Base-by-base conservation (phyloP, 2,113 vertebrate species). In the Dasyprocta punctata region DNA sequence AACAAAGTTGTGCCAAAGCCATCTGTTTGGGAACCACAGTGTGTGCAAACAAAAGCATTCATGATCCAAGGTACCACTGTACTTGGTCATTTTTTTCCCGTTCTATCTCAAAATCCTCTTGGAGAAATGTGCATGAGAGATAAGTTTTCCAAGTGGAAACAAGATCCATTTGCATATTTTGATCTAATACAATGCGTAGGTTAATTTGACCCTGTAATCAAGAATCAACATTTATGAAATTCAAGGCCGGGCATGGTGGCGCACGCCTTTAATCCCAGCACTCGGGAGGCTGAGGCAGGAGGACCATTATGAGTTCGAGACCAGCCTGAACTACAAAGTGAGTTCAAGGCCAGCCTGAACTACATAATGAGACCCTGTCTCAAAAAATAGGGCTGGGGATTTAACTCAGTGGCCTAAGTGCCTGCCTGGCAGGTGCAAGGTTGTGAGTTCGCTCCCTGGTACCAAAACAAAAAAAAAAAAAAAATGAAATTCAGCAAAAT, bases 401-500 rank as follows among this genome's bases (percentile, higher is more conserved):
- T n/a, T n/a, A n/a, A n/a, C n/a, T n/a, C n/a, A n/a, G n/a, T n/a
- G n/a, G n/a, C n/a, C n/a, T n/a, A n/a, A n/a, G n/a, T n/a, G n/a
- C n/a, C n/a, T n/a, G n/a, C n/a, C n/a, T n/a, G n/a, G n/a, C n/a
- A n/a, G n/a, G n/a, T n/a, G n/a, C n/a, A n/a, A n/a, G n/a, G n/a
- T n/a, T n/a, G n/a, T n/a, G n/a, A n/a, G n/a, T n/a, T n/a, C n/a
- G n/a, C n/a, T n/a, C n/a, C n/a, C n/a, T n/a, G n/a, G n/a, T n/a
- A n/a, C n/a, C n/a, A n/a, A n/a, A n/a, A n/a, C n/a, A n/a, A n/a
- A n/a, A n/a, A n/a, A n/a, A n/a, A n/a, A n/a, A n/a, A n/a, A n/a
- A n/a, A n/a, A n/a, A 82, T 69, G 38, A 92, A 93, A 56, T 89
- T 93, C 36, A 86, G 33, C 13, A 90, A 96, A 97, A 90, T 77